Evolutionary conservation across 2,888 invertebrate genomes (phyloP).

Genomic region (Callosobruchus maculatus): DNA sequence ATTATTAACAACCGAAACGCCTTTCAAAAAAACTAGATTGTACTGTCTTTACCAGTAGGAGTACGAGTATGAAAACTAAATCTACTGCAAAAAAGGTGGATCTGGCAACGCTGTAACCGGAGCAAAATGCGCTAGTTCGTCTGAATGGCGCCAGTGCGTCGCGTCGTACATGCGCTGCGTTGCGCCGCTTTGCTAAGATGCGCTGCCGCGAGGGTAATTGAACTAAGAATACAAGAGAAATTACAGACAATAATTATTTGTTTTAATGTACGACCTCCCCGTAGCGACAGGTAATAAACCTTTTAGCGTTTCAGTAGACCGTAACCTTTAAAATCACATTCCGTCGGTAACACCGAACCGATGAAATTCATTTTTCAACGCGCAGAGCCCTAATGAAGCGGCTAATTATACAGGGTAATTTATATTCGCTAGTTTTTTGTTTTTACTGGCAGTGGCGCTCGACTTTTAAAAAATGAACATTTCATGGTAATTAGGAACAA

Average conservation of each 20-base stretch:
- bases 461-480: background rate
- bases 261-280: background rate
- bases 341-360: too few species aligned
- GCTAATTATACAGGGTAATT: constrained; percentile 12
- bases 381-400: constrained; percentile 9
- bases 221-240: background rate
- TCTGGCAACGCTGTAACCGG: too few species aligned
- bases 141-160: too few species aligned
- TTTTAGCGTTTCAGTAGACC: background rate
- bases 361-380: constrained; percentile 16
- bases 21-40: too few species aligned
- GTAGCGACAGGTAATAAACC: background rate
- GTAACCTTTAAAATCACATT: background rate
- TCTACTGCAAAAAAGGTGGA: too few species aligned
- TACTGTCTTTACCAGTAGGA: too few species aligned
- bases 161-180: too few species aligned
- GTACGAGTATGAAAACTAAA: too few species aligned
- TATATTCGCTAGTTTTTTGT: constrained; percentile 5
- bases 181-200: too few species aligned
- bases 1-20: too few species aligned
- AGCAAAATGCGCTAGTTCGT: too few species aligned
- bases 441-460: background rate
- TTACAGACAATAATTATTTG: background rate
- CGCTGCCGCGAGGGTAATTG: background rate
- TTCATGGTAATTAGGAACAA: background rate